phyloP scores from a whole-genome alignment of 2,888 invertebrate genomes.

The Pycnomerus fuliginosus region DNA sequence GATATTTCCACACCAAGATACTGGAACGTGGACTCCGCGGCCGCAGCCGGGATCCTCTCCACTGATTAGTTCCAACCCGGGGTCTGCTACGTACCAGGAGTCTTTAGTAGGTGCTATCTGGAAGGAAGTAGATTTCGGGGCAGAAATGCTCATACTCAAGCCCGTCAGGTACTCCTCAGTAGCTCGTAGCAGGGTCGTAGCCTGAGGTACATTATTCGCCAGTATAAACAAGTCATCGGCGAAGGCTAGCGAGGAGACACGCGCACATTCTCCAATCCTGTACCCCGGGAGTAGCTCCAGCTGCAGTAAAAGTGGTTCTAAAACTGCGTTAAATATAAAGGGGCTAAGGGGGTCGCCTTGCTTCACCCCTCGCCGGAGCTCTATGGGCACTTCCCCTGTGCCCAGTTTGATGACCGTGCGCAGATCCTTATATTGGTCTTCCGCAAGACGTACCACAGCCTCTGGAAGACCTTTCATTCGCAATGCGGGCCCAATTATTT shows the following conservation, averaged over 20 bases:
- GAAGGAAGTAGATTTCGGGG: constrained; percentile 26
- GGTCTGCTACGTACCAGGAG: constrained; percentile 38
- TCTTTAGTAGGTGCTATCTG: constrained; percentile 27
- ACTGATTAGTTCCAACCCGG: constrained; percentile 28
- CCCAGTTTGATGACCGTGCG: constrained; percentile 35
- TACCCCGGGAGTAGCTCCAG: constrained; percentile 33
- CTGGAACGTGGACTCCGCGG: constrained; percentile 31
- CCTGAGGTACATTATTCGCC: constrained; percentile 36
- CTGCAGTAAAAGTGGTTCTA: constrained; percentile 34
- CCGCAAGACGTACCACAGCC: constrained; percentile 33
- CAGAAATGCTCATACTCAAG: constrained; percentile 33
- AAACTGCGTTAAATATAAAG: constrained; percentile 44
- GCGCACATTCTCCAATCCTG: constrained; percentile 7
- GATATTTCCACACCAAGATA: constrained; percentile 40
- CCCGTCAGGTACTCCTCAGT: constrained; percentile 31
- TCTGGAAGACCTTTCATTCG: constrained; percentile 45
- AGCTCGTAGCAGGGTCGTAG: constrained; percentile 33
- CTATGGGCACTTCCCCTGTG: constrained; percentile 22
- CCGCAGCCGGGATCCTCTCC: constrained; percentile 29
- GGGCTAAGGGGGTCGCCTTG: constrained; percentile 49
- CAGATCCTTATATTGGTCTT: constrained; percentile 39
- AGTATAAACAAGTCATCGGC: constrained; percentile 47
- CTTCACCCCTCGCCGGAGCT: too few species aligned
- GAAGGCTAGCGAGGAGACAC: constrained; percentile 42
- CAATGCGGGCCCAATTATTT: too few species aligned